phyloP scores from a whole-genome alignment of 2,113 vertebrate species.

The Guaruba guarouba region DNA sequence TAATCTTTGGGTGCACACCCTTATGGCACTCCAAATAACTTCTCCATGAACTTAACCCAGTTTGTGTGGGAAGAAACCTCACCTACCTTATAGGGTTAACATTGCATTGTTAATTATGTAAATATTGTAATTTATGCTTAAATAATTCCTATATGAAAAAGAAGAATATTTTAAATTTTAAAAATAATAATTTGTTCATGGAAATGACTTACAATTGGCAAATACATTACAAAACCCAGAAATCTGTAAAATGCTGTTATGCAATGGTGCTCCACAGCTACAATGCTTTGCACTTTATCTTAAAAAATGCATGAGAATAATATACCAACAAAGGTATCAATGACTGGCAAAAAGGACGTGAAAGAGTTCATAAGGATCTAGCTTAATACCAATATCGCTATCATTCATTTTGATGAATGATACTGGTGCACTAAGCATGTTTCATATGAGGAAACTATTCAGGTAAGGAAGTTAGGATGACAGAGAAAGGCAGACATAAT shows the following conservation, averaged over 20 bases:
- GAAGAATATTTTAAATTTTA: fast-evolving
- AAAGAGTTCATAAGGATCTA: background rate
- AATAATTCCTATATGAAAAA: background rate
- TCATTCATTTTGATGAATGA: background rate
- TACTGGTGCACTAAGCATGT: background rate
- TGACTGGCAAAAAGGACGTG: background rate
- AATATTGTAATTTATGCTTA: background rate
- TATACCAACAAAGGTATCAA: background rate
- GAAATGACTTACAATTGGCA: background rate
- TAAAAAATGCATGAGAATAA: background rate
- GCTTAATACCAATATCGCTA: fast-evolving
- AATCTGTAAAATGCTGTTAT: background rate
- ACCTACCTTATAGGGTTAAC: background rate
- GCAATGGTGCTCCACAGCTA: background rate
- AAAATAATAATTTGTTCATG: background rate
- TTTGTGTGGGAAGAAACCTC: background rate
- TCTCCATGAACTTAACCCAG: background rate
- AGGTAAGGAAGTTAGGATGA: background rate
- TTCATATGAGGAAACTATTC: background rate
- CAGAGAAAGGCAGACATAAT: background rate
- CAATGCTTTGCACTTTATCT: background rate
- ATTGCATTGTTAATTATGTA: background rate
- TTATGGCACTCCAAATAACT: background rate
- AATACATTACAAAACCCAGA: background rate
- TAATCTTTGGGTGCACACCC: background rate